Evolutionary conservation across 2,113 vertebrate genomes (phyloP).

Genomic region (Leuciscus idus): DNA sequence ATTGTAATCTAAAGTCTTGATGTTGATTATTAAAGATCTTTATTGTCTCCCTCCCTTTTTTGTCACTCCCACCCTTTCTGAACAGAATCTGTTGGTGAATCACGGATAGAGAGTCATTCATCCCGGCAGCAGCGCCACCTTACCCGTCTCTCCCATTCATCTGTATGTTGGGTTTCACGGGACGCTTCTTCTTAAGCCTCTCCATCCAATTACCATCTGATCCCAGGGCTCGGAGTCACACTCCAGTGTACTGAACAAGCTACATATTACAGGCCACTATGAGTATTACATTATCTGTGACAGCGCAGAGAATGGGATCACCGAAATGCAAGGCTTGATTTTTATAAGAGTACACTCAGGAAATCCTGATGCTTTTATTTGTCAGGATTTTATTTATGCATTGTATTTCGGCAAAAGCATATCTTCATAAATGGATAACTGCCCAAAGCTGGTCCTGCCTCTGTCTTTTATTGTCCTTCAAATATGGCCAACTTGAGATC

Average conservation of each 20-base stretch:
- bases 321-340: conserved; percentile 40
- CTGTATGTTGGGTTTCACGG: conserved; percentile 21
- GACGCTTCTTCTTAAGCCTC: conserved; percentile 56
- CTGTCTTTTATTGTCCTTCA: neutral
- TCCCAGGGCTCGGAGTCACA: conserved; percentile 37
- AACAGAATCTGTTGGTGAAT: conserved; percentile 74
- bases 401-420: conserved; percentile 44
- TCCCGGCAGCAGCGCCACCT: no score
- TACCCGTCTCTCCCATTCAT: neutral
- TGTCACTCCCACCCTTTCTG: neutral
- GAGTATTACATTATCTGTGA: conserved; percentile 15
- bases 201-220: conserved; percentile 52
- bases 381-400: conserved; percentile 44
- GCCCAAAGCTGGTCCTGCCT: neutral
- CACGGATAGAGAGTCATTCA: conserved; percentile 67
- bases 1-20: neutral
- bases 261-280: conserved; percentile 32
- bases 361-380: conserved; percentile 46
- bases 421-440: conserved; percentile 21
- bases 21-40: neutral
- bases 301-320: conserved; percentile 28
- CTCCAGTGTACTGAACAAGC: conserved; percentile 55
- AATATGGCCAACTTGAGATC: neutral
- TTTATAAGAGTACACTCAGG: conserved; percentile 52
- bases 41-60: neutral